phyloP scores from a whole-genome alignment of 2,797 vertebrate genomes.

The Protonibea diacanthus region DNA sequence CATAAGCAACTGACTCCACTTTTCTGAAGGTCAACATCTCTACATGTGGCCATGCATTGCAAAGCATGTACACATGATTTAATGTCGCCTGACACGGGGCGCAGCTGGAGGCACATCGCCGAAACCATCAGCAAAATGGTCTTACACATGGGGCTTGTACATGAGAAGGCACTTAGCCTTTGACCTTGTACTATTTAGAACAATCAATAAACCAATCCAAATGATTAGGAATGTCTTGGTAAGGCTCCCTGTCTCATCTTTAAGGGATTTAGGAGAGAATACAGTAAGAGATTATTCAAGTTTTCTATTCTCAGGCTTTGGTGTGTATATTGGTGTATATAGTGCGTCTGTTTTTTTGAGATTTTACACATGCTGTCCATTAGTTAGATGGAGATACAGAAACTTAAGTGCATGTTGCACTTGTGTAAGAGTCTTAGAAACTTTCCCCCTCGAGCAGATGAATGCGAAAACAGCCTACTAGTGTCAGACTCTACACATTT shows the following conservation, averaged over 20 bases:
- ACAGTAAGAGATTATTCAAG: background rate
- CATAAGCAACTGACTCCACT: constrained; percentile 46
- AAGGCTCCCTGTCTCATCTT: constrained; percentile 19
- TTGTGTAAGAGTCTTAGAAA: too few species aligned
- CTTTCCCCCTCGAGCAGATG: background rate
- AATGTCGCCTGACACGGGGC: constrained; percentile 27
- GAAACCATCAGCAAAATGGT: constrained; percentile 44
- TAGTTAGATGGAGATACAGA: background rate
- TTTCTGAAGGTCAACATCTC: constrained; percentile 60
- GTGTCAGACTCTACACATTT: background rate
- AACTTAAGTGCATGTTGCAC: background rate
- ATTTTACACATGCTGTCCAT: background rate
- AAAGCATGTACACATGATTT: constrained; percentile 32
- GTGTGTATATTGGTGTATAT: background rate
- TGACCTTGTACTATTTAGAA: constrained; percentile 40
- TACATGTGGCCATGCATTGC: constrained; percentile 25
- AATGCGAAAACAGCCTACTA: background rate
- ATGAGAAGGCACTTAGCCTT: constrained; percentile 51
- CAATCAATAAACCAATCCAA: constrained; percentile 52
- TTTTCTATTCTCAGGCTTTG: background rate
- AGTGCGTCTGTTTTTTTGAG: background rate
- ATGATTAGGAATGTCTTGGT: background rate
- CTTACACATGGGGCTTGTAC: constrained; percentile 27
- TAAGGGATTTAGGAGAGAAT: background rate
- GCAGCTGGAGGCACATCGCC: background rate